Evolutionary conservation across 2,888 invertebrate species (phyloP).

Genomic region (Agrochola macilenta): DNA sequence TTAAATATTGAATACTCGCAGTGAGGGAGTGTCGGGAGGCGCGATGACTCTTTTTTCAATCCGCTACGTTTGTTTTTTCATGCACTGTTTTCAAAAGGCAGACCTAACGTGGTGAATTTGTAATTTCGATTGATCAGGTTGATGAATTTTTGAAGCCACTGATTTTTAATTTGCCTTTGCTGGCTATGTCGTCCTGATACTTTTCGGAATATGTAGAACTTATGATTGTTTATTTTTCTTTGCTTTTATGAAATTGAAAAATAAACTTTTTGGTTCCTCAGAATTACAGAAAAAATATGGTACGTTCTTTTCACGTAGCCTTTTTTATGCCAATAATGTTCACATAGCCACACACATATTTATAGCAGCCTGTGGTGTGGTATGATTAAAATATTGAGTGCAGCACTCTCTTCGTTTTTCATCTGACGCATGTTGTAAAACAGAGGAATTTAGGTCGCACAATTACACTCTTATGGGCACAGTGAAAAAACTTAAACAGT

Average conservation of each 20-base stretch:
- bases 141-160: conserved; percentile 43
- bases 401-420: conserved; percentile 33
- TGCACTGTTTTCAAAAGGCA: conserved; percentile 47
- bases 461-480: conserved; percentile 11
- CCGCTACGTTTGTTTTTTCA: conserved; percentile 58
- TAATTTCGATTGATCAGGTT: conserved; percentile 58
- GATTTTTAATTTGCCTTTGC: conserved; percentile 26
- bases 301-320: neutral
- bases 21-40: conserved; percentile 70
- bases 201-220: neutral
- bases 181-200: conserved; percentile 40
- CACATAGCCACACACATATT: neutral
- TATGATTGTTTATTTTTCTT: neutral
- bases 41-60: conserved; percentile 64
- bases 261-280: neutral
- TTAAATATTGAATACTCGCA: conserved; percentile 81
- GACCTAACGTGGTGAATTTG: conserved; percentile 51
- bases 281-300: neutral
- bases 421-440: conserved; percentile 34
- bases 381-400: conserved; percentile 50
- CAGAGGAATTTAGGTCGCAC: conserved; percentile 34
- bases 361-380: conserved; percentile 6
- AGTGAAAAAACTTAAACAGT: neutral
- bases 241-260: neutral
- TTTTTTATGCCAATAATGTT: neutral